Evolutionary conservation across 2,113 vertebrate species (phyloP).

Genomic region (Marmota flaviventris): DNA sequence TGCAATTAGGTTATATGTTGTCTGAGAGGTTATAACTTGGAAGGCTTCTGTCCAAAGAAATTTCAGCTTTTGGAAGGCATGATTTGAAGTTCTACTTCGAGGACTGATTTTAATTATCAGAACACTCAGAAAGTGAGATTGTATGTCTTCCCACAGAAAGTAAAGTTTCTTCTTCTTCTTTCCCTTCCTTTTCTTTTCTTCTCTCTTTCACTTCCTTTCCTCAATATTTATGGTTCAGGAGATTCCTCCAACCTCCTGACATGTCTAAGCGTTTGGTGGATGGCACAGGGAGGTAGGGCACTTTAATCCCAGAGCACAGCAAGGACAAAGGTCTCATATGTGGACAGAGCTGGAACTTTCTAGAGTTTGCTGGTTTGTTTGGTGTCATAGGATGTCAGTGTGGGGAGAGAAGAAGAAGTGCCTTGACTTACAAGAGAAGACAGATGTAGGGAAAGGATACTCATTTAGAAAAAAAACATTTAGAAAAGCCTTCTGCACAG

Average conservation of each 20-base stretch:
- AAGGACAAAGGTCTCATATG: neutral
- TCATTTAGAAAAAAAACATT: neutral
- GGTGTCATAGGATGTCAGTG: too few species aligned
- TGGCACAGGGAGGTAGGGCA: neutral
- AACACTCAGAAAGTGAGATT: neutral
- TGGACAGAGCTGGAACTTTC: neutral
- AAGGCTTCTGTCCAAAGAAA: neutral
- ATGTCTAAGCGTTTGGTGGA: neutral
- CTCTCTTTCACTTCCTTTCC: neutral
- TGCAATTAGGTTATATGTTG: neutral
- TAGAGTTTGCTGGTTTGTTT: neutral
- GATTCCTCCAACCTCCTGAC: neutral
- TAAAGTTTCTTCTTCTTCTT: neutral
- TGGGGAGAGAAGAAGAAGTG: neutral
- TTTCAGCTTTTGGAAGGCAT: neutral
- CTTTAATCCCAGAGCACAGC: neutral
- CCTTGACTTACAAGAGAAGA: neutral
- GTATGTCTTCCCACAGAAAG: neutral
- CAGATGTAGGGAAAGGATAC: too few species aligned
- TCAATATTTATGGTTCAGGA: neutral
- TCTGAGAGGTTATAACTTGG: neutral
- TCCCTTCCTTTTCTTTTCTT: neutral
- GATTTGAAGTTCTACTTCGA: neutral
- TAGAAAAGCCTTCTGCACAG: neutral
- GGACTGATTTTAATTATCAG: neutral